Conservation (phyloP, 2,888 invertebrate genomes). For the Lingula anatina region DNA sequence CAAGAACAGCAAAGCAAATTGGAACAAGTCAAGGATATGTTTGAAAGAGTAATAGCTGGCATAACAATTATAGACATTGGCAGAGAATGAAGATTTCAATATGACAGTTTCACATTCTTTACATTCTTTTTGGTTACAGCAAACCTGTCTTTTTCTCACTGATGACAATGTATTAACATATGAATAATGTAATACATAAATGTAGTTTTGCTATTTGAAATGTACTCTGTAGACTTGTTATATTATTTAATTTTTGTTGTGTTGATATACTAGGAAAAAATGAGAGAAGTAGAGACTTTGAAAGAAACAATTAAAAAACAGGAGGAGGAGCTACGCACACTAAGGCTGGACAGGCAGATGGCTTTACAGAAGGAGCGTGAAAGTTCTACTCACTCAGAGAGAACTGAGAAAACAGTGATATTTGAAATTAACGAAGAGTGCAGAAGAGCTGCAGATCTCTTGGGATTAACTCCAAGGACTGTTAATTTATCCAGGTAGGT, state of each 20-base stretch:
- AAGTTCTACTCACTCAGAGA: constrained; percentile 17
- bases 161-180: too few relatives aligned
- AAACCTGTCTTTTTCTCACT: too few relatives aligned
- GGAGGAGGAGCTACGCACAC: constrained; percentile 30
- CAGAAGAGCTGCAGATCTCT: constrained; percentile 28
- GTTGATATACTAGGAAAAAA: constrained; percentile 33
- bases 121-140: too few relatives aligned
- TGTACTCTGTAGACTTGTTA: too few relatives aligned
- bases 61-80: too few relatives aligned
- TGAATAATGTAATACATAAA: too few relatives aligned
- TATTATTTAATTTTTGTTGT: too few relatives aligned
- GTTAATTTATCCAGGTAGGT: constrained; percentile 31
- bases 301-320: constrained; percentile 26
- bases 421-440: constrained; percentile 47
- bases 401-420: constrained; percentile 32
- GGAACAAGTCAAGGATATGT: constrained; percentile 28
- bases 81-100: too few relatives aligned
- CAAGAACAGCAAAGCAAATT: constrained; percentile 33
- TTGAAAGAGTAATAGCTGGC: constrained; percentile 14
- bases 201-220: too few relatives aligned
- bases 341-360: constrained; percentile 24
- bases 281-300: constrained; percentile 28
- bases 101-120: too few relatives aligned
- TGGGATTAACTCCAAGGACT: constrained; percentile 35
- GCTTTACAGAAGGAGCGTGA: constrained; percentile 26